Evolutionary conservation across 2,888 invertebrate genomes (phyloP).

Genomic region (Hartigia nigra): DNA sequence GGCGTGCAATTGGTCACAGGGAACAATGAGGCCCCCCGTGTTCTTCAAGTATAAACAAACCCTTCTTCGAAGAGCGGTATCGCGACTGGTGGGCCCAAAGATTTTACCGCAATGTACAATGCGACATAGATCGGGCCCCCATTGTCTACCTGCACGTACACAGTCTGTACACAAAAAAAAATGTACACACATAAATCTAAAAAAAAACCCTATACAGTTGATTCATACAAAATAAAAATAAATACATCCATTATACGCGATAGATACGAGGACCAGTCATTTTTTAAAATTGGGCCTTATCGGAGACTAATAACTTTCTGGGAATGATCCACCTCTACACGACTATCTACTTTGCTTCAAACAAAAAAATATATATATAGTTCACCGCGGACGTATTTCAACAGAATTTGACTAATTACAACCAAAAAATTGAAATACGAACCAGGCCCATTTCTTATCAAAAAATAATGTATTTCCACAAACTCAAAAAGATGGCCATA

Average conservation of each 20-base stretch:
- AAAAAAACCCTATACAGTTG: background rate
- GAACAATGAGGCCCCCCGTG: constrained; percentile 50
- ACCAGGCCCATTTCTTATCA: no score
- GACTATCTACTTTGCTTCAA: background rate
- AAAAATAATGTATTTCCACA: no score
- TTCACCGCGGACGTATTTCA: background rate
- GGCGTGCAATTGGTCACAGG: constrained; percentile 56
- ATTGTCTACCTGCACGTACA: background rate
- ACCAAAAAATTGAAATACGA: background rate
- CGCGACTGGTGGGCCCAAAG: constrained; percentile 33
- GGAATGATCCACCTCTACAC: background rate
- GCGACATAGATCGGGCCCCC: constrained; percentile 30
- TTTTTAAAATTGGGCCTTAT: background rate
- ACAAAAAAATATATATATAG: background rate
- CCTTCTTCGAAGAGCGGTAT: constrained; percentile 42
- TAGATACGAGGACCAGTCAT: background rate
- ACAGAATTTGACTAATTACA: background rate
- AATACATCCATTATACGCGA: background rate
- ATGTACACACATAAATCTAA: background rate
- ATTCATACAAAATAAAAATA: background rate
- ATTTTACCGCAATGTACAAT: constrained; percentile 50
- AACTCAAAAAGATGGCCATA: no score
- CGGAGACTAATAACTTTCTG: background rate
- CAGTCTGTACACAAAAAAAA: background rate
- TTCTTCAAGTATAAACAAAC: constrained; percentile 55